Conservation (phyloP, 2,797 vertebrate species). For the Coendou prehensilis region DNA sequence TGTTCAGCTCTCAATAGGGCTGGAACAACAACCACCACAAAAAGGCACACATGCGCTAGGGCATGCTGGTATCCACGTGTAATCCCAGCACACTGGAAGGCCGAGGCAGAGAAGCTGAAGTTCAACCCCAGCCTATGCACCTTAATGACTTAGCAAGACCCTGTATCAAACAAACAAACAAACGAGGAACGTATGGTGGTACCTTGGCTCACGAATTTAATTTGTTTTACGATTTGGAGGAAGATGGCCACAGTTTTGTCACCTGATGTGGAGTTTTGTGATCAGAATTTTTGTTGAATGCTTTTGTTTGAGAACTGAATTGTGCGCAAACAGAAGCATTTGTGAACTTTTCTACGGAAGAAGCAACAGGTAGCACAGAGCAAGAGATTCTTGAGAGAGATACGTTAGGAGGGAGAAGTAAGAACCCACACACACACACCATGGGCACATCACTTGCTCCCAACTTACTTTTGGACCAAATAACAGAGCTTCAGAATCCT, state of each 20-base stretch:
- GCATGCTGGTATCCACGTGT: background rate
- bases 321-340: background rate
- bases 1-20: background rate
- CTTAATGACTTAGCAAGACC: background rate
- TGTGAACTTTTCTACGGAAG: background rate
- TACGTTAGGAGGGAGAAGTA: background rate
- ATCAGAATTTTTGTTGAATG: background rate
- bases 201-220: background rate
- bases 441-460: conserved; percentile 54
- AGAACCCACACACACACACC: background rate
- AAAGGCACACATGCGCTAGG: background rate
- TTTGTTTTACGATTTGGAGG: background rate
- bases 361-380: background rate
- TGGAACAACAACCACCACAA: background rate
- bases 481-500: conserved; percentile 72
- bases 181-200: background rate
- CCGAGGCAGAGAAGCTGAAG: background rate
- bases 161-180: background rate
- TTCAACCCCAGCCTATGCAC: background rate
- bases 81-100: background rate
- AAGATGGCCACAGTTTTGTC: background rate
- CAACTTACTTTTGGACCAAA: conserved; percentile 64
- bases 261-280: background rate
- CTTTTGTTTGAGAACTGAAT: background rate
- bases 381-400: background rate